Evolutionary conservation across 2,797 vertebrate genomes (phyloP).

Genomic region (Kryptopterus vitreolus): DNA sequence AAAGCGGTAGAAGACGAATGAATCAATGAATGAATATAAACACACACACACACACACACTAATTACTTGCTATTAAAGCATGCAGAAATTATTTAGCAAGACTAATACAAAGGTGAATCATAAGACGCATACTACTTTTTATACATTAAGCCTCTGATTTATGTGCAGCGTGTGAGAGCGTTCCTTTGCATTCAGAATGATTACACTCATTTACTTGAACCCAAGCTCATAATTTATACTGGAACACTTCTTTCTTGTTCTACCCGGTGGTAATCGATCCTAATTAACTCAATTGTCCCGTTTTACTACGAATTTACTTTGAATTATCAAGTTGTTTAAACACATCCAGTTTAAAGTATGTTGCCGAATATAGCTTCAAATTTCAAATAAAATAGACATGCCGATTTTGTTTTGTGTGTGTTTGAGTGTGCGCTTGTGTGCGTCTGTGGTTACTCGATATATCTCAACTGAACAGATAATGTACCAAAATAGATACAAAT

Average conservation of each 20-base stretch:
- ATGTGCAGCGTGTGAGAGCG: slow-evolving; percentile 22
- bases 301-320: slow-evolving; percentile 8
- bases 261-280: slow-evolving; percentile 22
- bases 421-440: background rate
- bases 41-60: slow-evolving; percentile 22
- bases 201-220: slow-evolving; percentile 50
- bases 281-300: slow-evolving; percentile 40
- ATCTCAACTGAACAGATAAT: background rate
- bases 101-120: slow-evolving; percentile 40
- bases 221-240: slow-evolving; percentile 39
- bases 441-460: background rate
- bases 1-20: too few relatives aligned
- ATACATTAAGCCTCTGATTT: slow-evolving; percentile 49
- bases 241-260: slow-evolving; percentile 21
- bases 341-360: background rate
- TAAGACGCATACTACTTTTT: slow-evolving; percentile 35
- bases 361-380: background rate
- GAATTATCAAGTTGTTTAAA: slow-evolving; percentile 8
- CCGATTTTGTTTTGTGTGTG: background rate
- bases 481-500: background rate
- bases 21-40: too few relatives aligned
- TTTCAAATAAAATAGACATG: background rate
- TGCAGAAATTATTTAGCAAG: slow-evolving; percentile 29
- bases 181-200: slow-evolving; percentile 44
- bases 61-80: slow-evolving; percentile 39